A percentile compares a stretch with the other conserved stretches of the same genome.
phyloP scores from a whole-genome alignment of 2,113 vertebrate species.

The Gobiocypris rarus region DNA sequence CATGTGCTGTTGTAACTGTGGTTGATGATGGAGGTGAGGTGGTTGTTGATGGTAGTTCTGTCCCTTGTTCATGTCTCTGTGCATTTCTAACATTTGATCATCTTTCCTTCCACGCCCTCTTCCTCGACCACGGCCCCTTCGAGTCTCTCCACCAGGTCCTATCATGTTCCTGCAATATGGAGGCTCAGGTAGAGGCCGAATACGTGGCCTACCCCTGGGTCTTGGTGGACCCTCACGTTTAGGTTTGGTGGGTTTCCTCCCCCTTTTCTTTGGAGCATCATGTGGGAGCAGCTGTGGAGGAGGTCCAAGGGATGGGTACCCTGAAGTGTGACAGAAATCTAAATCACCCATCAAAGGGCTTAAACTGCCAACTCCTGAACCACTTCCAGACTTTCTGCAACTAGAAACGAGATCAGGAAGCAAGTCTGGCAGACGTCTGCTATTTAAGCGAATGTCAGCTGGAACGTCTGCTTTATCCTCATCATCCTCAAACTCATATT shows the following conservation, averaged over 20 bases:
- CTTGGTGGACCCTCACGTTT: conserved; percentile 88
- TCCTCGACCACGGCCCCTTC: conserved; percentile 70
- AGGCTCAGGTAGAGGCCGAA: conserved; percentile 84
- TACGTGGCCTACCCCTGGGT: conserved; percentile 84
- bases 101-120: conserved; percentile 72
- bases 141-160: conserved; percentile 71
- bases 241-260: conserved; percentile 88
- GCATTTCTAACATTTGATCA: conserved; percentile 68
- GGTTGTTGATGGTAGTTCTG: conserved; percentile 64
- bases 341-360: conserved; percentile 85
- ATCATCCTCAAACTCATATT: conserved; percentile 91
- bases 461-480: conserved; percentile 89
- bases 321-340: conserved; percentile 82
- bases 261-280: conserved; percentile 83
- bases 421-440: conserved; percentile 81
- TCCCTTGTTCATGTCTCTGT: conserved; percentile 70
- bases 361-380: conserved; percentile 69
- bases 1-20: conserved; percentile 65
- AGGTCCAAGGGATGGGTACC: conserved; percentile 72
- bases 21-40: conserved; percentile 65
- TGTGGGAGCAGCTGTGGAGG: conserved; percentile 67
- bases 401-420: conserved; percentile 90
- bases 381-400: conserved; percentile 75
- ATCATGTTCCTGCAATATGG: conserved; percentile 72
- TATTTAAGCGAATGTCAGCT: conserved; percentile 90